phyloP scores from a whole-genome alignment of 2,888 invertebrate species.

The Uropetala carovei region DNA sequence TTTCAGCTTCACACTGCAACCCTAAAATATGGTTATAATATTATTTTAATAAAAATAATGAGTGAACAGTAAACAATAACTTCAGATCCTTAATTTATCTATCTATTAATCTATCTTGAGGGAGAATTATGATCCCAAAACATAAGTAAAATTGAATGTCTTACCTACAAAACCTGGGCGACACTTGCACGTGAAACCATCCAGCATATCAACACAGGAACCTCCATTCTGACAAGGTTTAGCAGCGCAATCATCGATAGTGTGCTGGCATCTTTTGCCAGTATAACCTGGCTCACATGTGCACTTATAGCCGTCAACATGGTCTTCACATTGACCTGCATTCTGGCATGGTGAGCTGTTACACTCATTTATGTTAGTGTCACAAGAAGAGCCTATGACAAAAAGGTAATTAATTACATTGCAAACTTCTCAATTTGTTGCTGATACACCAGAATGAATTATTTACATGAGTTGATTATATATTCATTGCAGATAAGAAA shows the following conservation, averaged over 20 bases:
- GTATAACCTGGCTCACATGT: slow-evolving; percentile 96
- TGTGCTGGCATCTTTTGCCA: slow-evolving; percentile 94
- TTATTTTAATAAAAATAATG: slow-evolving; percentile 6
- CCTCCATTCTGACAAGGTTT: slow-evolving; percentile 95
- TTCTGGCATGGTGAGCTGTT: slow-evolving; percentile 92
- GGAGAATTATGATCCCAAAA: background rate
- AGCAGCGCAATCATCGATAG: slow-evolving; percentile 93
- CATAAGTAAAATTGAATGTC: slow-evolving; percentile 51
- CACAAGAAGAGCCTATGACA: slow-evolving; percentile 82
- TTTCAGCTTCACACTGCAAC: slow-evolving; percentile 94
- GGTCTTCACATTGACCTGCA: slow-evolving; percentile 93
- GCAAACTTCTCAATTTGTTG: too few relatives aligned
- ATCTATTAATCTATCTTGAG: background rate
- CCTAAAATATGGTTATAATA: slow-evolving; percentile 73
- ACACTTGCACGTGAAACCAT: slow-evolving; percentile 95
- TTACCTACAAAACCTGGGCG: slow-evolving; percentile 90
- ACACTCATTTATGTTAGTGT: slow-evolving; percentile 95
- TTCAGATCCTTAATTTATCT: background rate
- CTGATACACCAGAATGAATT: too few relatives aligned
- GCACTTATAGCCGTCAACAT: slow-evolving; percentile 89
- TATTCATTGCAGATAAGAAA: too few relatives aligned
- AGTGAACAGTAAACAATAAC: background rate
- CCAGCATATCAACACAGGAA: slow-evolving; percentile 89
- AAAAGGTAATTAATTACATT: too few relatives aligned
- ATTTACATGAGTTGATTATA: too few relatives aligned